Base-by-base conservation (phyloP, 2,797 vertebrate species). In the Molothrus ater region DNA sequence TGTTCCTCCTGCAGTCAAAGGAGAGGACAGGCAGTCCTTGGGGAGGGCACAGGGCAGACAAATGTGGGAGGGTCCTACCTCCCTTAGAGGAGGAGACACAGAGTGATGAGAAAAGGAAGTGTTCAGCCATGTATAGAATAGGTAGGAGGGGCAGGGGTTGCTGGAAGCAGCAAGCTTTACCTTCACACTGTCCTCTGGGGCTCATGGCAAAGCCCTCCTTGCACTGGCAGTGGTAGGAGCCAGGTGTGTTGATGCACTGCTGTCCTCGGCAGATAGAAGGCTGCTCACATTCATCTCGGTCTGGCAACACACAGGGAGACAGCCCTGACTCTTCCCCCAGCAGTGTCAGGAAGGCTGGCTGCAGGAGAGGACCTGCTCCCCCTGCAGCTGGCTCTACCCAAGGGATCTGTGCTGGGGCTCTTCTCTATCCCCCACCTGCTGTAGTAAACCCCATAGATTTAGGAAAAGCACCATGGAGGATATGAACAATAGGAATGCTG, bases 181-280 rank as follows among this genome's bases (percentile, higher is more conserved):
- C 99, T 98, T 99, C 98, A 19, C 99, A 99, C 14, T 97, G 97
- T 95, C 98, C 98, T 96, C 97, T 98, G 96, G 94, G 92, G 63
- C 98, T 97, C 97, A 98, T 97, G 97, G 97, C 81, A 85, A 98
- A 99, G 94, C 99, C 99, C 16, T 72, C 95, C 88, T 97, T 98
- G 97, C 99, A 99, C 96, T 99, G 97, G 90, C 99, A 99, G 96
- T 70, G 98, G 97, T 99, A 99, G 16, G 99, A 99, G 59, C 99
- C 99, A 0, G 98, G 98, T 0, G 98, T 98, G 98, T 99, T 99
- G 97, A 98, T 94, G 93, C 99, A 99, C 13, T 42, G 96, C 20
- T 98, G 98, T 38, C 98, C 97, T 48, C 57, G 97, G 96, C 99
- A 99, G 92, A 98, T 96, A 70, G 96, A 98, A 59, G 98, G 98